phyloP scores from a whole-genome alignment of 2,888 invertebrate genomes.

The Dryococelus australis region DNA sequence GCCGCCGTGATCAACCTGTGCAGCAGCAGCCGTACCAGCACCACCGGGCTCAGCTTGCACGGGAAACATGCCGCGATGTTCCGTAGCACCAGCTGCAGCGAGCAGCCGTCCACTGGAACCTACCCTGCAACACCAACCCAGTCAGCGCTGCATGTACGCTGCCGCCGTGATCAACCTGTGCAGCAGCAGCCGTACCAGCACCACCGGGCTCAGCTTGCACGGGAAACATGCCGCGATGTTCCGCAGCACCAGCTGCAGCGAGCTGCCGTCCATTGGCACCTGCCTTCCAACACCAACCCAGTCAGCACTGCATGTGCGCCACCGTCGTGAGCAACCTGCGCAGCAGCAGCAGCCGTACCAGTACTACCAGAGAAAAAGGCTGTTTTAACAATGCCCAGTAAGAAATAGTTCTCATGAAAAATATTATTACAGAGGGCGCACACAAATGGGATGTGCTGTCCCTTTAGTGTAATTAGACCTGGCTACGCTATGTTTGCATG shows the following conservation, averaged over 20 bases:
- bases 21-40: constrained; percentile 63
- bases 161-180: constrained; percentile 64
- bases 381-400: too few species aligned
- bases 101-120: constrained; percentile 51
- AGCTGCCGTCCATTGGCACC: constrained; percentile 51
- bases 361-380: constrained; percentile 55
- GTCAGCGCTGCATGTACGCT: constrained; percentile 54
- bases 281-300: constrained; percentile 45
- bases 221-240: constrained; percentile 60
- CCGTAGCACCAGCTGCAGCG: constrained; percentile 54
- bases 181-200: constrained; percentile 63
- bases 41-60: constrained; percentile 63
- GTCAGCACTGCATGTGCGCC: constrained; percentile 54
- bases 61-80: constrained; percentile 60
- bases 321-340: constrained; percentile 64
- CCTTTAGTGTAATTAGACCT: too few species aligned
- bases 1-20: constrained; percentile 64
- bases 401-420: too few species aligned
- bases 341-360: constrained; percentile 63
- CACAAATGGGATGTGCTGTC: too few species aligned
- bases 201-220: constrained; percentile 63
- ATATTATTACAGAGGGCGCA: too few species aligned
- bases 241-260: constrained; percentile 54
- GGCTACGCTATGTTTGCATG: too few species aligned
- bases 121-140: constrained; percentile 45